Conservation (phyloP, 2,113 vertebrate species). For the Ictalurus furcatus region DNA sequence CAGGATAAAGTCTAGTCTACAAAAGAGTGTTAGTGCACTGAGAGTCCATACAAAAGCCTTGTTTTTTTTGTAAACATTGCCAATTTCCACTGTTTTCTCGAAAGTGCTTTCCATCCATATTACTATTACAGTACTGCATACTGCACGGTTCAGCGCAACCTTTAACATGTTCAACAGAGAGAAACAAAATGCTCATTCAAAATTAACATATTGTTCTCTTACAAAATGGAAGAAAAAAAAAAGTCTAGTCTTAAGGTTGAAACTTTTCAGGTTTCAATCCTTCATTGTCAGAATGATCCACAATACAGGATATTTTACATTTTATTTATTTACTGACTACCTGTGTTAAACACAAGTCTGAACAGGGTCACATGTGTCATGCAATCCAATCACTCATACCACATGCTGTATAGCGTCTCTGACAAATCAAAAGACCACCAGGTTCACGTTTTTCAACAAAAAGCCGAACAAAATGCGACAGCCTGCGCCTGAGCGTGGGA, state of each 20-base stretch:
- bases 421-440: neutral
- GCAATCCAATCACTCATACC: neutral
- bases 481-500: neutral
- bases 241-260: neutral
- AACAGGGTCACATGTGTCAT: neutral
- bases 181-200: neutral
- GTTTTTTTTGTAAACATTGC: neutral
- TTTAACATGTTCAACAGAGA: neutral
- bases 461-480: neutral
- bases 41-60: neutral
- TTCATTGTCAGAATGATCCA: no score
- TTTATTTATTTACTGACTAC: neutral
- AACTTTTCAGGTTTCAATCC: neutral
- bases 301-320: neutral
- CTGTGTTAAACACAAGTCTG: neutral
- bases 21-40: neutral
- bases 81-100: neutral
- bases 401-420: neutral
- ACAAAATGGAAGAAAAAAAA: neutral
- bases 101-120: neutral
- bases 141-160: neutral
- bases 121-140: neutral
- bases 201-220: neutral
- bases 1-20: neutral
- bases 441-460: neutral